A percentile compares a stretch with the other conserved stretches of the same genome.
Evolutionary conservation across 2,797 vertebrate species (phyloP).

Genomic region (Valencia hispanica): DNA sequence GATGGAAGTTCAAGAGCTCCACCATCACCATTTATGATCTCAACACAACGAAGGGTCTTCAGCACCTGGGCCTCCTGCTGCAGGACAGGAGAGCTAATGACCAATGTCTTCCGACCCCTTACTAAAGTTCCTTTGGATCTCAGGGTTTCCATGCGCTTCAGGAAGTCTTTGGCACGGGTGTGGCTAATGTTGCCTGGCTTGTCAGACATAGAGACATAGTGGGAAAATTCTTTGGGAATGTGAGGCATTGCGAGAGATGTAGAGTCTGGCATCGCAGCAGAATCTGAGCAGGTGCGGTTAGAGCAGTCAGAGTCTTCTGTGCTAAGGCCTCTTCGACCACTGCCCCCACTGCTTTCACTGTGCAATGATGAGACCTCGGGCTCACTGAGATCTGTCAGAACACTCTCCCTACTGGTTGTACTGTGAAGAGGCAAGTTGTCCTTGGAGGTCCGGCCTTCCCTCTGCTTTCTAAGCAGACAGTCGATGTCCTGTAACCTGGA

Average conservation of each 20-base stretch:
- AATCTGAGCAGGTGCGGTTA: conserved; percentile 79
- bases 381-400: conserved; percentile 95
- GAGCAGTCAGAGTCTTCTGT: conserved; percentile 83
- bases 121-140: conserved; percentile 81
- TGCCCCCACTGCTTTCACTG: conserved; percentile 93
- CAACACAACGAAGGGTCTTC: conserved; percentile 84
- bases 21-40: conserved; percentile 85
- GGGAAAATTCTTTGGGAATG: conserved; percentile 75
- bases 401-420: conserved; percentile 94
- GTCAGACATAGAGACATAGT: conserved; percentile 70
- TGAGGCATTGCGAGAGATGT: conserved; percentile 70
- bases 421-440: conserved; percentile 85
- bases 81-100: conserved; percentile 88
- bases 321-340: conserved; percentile 73
- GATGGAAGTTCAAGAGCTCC: conserved; percentile 57
- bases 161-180: conserved; percentile 88
- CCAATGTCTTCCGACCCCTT: conserved; percentile 80
- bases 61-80: conserved; percentile 85
- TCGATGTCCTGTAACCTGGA: conserved; percentile 94
- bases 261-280: conserved; percentile 83
- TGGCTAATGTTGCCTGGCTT: conserved; percentile 85
- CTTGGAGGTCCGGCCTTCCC: conserved; percentile 78
- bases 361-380: conserved; percentile 94
- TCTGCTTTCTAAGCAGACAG: conserved; percentile 79
- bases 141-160: conserved; percentile 92